These are phyloP conservation scores for Saxidomus purpurata DNA, from an alignment of 1,140 invertebrate species.

Conservation along the genomic window DNA sequence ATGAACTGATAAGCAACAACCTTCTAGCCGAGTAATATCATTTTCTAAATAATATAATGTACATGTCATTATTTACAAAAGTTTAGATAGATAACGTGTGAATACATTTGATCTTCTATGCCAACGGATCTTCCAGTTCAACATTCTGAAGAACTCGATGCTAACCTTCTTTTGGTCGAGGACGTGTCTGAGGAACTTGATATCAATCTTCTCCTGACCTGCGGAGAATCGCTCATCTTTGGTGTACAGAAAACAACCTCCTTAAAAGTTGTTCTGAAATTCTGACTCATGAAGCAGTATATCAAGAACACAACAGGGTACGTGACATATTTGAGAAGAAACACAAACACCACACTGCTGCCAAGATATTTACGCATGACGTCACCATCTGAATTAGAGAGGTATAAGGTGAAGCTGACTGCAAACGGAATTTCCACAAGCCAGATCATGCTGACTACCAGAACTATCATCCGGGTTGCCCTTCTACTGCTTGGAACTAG, in stretches of 20 bases:
- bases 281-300: slow-evolving; percentile 59
- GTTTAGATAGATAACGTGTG: no score
- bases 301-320: slow-evolving; percentile 46
- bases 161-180: no score
- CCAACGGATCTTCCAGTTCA: no score
- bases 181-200: neutral
- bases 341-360: slow-evolving; percentile 20
- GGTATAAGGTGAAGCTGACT: slow-evolving; percentile 30
- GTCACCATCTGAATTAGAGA: slow-evolving; percentile 27
- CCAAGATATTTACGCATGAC: slow-evolving; percentile 30
- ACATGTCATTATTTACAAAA: no score
- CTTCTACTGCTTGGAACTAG: neutral
- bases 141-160: neutral
- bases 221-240: neutral
- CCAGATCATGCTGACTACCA: slow-evolving; percentile 53
- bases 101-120: no score
- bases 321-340: slow-evolving; percentile 48
- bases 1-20: no score
- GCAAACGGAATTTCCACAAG: slow-evolving; percentile 57
- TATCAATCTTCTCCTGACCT: neutral
- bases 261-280: slow-evolving; percentile 9
- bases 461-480: slow-evolving; percentile 12
- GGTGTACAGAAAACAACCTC: neutral
- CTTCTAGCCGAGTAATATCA: no score
- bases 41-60: no score